phyloP scores from a whole-genome alignment of 2,113 vertebrate genomes.

The Brevimyrus niger region DNA sequence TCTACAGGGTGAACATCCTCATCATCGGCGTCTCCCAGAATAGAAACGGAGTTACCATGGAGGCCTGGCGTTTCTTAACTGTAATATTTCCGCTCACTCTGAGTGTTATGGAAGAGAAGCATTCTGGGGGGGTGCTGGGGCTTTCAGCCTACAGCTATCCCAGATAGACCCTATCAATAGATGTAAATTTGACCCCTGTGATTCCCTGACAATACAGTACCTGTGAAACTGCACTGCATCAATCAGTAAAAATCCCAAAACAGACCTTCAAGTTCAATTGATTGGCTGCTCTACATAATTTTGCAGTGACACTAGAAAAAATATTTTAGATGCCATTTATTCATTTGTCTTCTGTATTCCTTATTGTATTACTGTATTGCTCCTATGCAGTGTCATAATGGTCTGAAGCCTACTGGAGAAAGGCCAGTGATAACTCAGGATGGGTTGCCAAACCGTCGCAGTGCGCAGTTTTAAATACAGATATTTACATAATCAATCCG shows the following conservation, averaged over 20 bases:
- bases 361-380: no score
- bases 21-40: conserved; percentile 6
- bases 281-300: not conserved
- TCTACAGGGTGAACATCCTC: not conserved
- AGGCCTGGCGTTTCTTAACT: not conserved
- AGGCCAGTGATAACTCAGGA: not conserved
- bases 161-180: not conserved
- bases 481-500: not conserved
- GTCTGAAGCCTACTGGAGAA: not conserved
- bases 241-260: not conserved
- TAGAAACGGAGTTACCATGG: not conserved
- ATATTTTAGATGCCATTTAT: not conserved
- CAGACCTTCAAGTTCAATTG: not conserved
- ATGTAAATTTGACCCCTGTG: not conserved
- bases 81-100: not conserved
- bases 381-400: not conserved
- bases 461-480: not conserved
- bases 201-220: not conserved
- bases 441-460: not conserved
- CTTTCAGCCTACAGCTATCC: not conserved
- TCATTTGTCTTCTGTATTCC: not conserved
- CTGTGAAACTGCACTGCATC: not conserved
- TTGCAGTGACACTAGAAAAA: not conserved
- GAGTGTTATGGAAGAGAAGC: not conserved
- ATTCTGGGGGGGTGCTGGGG: not conserved